phyloP scores from a whole-genome alignment of 1,140 invertebrate species.

The Anastatus disparis region DNA sequence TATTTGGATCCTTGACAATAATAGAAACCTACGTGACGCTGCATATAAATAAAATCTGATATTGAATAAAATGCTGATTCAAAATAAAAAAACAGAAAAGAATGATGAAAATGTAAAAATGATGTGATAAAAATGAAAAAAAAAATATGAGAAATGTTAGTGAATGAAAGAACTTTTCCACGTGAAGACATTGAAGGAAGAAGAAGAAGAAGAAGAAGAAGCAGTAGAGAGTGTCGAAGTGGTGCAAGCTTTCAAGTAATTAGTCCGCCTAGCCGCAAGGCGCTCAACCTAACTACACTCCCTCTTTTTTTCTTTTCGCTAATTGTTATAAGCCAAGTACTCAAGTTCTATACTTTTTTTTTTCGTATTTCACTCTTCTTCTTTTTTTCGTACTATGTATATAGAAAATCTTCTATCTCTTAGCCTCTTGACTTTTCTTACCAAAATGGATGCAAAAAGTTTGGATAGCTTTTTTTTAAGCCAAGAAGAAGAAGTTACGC shows the following conservation, averaged over 20 bases:
- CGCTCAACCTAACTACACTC: background rate
- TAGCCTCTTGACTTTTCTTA: no score
- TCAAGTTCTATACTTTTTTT: conserved; percentile 12
- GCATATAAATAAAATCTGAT: no score
- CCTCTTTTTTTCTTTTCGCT: background rate
- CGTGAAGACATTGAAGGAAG: background rate
- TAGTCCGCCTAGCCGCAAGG: conserved; percentile 2
- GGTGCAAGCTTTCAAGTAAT: conserved; percentile 29
- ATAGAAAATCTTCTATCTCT: no score
- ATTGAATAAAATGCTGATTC: no score
- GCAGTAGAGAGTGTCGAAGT: background rate
- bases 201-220: background rate
- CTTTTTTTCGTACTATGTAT: background rate
- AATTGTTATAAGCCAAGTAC: conserved; percentile 9
- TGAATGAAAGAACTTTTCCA: background rate
- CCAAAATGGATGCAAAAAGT: background rate
- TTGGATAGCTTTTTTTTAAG: conserved; percentile 4
- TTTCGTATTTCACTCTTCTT: background rate
- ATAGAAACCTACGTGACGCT: no score
- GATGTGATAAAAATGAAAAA: no score
- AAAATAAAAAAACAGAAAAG: no score
- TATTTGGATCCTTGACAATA: no score
- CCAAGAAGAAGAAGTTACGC: background rate
- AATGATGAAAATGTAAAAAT: no score
- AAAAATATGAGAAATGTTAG: background rate